These are phyloP conservation scores for Phaenicophaeus curvirostris DNA, from an alignment of 2,797 vertebrate genomes.

Conservation along the genomic window DNA sequence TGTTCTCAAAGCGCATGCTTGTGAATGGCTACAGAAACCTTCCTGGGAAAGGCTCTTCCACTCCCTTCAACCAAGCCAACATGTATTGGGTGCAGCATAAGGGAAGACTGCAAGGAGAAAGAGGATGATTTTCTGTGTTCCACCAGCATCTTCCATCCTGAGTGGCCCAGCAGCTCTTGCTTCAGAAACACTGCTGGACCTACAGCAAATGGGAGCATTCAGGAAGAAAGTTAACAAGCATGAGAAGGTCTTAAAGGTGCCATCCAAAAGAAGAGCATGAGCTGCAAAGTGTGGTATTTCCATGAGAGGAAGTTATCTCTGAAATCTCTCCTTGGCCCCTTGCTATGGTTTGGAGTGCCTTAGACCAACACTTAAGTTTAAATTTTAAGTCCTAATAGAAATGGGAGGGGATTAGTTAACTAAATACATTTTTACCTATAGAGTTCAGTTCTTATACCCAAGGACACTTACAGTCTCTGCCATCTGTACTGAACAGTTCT, in stretches of 20 bases:
- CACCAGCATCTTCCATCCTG: background rate
- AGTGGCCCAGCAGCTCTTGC: background rate
- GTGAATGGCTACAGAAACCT: background rate
- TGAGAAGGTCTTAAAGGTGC: background rate
- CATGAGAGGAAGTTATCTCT: background rate
- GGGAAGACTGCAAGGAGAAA: background rate
- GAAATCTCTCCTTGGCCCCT: background rate
- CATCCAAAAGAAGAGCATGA: background rate
- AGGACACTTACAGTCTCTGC: background rate
- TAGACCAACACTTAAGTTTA: background rate
- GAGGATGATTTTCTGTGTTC: background rate
- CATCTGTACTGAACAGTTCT: background rate
- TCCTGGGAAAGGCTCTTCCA: background rate
- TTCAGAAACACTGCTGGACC: background rate
- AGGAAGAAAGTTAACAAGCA: background rate
- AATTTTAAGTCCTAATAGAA: background rate
- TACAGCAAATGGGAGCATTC: background rate
- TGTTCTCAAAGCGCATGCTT: background rate
- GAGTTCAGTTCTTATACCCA: background rate
- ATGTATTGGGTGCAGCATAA: fast-evolving
- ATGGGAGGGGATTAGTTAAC: background rate
- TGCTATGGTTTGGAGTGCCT: background rate
- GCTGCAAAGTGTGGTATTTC: fast-evolving
- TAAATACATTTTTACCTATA: background rate
- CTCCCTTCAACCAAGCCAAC: background rate